Conservation (phyloP, 2,113 vertebrate genomes). For the Microcebus tavaratra region DNA sequence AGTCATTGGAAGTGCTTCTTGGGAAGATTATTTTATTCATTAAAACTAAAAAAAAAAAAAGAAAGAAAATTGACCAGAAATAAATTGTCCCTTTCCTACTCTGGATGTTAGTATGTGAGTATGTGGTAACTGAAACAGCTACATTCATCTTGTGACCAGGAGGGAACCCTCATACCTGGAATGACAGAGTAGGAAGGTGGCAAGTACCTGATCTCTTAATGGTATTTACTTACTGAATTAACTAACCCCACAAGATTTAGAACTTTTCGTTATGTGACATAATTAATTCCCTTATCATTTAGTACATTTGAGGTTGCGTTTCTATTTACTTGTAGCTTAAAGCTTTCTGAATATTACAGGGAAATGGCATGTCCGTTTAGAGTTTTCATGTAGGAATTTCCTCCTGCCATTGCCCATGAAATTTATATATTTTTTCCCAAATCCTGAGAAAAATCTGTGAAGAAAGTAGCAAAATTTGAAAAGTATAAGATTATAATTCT, state of each 20-base stretch:
- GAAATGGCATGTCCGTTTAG: background rate
- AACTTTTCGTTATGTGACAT: background rate
- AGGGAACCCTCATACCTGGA: background rate
- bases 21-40: conserved; percentile 10
- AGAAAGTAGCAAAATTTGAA: conserved; percentile 21
- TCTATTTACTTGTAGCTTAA: conserved; percentile 34
- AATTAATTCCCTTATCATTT: background rate
- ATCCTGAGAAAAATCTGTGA: conserved; percentile 16
- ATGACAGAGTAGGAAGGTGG: background rate
- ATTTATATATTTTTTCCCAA: conserved; percentile 35
- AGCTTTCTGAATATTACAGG: background rate
- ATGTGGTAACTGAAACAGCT: background rate
- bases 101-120: background rate
- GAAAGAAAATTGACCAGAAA: background rate
- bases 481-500: background rate
- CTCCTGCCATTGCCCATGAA: background rate
- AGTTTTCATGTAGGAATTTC: background rate
- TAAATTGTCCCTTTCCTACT: background rate
- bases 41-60: background rate
- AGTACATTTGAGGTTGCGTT: background rate
- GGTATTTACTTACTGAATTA: conserved; percentile 22
- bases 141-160: background rate
- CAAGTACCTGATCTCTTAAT: background rate
- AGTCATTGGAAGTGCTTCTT: background rate
- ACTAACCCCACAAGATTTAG: background rate